A percentile compares a stretch with the other conserved stretches of the same genome.
These are phyloP conservation scores for Chinchilla lanigera DNA, from an alignment of 2,113 vertebrate genomes.

Conservation along the genomic window DNA sequence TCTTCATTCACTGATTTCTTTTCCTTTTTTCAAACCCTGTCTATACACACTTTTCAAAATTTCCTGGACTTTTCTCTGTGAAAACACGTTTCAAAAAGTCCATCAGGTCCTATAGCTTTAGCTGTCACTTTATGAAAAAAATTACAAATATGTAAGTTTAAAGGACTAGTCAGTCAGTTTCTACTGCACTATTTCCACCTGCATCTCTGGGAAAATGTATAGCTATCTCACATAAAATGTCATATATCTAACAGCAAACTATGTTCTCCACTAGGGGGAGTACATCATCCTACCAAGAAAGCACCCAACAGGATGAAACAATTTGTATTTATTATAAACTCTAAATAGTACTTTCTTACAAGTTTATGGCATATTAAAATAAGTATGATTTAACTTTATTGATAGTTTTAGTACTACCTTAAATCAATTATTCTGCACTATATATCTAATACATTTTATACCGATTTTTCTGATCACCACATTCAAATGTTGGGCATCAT, in stretches of 20 bases:
- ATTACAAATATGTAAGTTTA: neutral
- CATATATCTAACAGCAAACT: neutral
- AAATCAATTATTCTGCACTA: constrained; percentile 47
- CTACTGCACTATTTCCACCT: neutral
- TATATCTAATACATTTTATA: constrained; percentile 10
- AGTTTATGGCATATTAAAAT: neutral
- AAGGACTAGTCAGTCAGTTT: neutral
- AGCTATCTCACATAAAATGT: neutral
- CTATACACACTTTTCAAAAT: constrained; percentile 4
- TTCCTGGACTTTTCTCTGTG: neutral
- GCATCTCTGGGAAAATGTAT: neutral
- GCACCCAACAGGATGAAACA: constrained; percentile 1
- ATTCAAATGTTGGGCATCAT: neutral
- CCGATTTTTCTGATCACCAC: constrained; percentile 40
- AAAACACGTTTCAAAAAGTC: constrained; percentile 28
- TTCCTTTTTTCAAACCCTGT: neutral
- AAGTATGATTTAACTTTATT: constrained; percentile 7
- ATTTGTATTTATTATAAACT: neutral
- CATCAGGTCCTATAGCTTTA: neutral
- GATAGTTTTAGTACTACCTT: constrained; percentile 31
- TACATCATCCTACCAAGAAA: neutral
- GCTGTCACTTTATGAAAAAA: neutral
- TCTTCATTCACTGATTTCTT: constrained; percentile 23
- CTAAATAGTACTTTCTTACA: constrained; percentile 26
- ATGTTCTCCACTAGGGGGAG: neutral